Evolutionary conservation across 2,888 invertebrate species (phyloP).

Genomic region (Chrysopilus asiliformis): DNA sequence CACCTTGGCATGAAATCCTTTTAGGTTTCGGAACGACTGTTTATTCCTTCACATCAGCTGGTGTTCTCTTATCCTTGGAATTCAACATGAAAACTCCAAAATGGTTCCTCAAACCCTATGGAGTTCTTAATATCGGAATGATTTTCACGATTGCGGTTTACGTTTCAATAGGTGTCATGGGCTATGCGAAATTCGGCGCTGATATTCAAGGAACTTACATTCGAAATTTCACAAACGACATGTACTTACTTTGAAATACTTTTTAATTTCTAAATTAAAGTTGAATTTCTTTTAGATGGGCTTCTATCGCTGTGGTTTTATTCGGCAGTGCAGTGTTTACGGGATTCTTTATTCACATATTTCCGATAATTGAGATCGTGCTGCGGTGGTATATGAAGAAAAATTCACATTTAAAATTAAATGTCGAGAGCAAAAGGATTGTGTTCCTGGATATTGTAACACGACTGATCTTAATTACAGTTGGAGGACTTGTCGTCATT

Average conservation of each 20-base stretch:
- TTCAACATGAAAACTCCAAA: neutral
- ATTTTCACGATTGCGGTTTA: neutral
- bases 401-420: neutral
- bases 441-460: neutral
- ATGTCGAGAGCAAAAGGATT: neutral
- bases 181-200: neutral
- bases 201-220: neutral
- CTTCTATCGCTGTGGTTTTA: neutral
- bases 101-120: constrained; percentile 1
- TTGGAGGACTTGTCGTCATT: neutral
- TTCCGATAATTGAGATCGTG: neutral
- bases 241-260: neutral
- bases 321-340: neutral
- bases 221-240: neutral
- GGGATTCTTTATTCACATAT: constrained; percentile 1
- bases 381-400: neutral
- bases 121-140: neutral
- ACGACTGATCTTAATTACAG: neutral
- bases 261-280: neutral
- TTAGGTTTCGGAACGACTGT: neutral
- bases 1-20: neutral
- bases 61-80: neutral
- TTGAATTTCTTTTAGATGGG: neutral
- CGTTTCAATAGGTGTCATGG: neutral
- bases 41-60: neutral